phyloP scores from a whole-genome alignment of 2,888 invertebrate species.

The Lycia hirtaria region DNA sequence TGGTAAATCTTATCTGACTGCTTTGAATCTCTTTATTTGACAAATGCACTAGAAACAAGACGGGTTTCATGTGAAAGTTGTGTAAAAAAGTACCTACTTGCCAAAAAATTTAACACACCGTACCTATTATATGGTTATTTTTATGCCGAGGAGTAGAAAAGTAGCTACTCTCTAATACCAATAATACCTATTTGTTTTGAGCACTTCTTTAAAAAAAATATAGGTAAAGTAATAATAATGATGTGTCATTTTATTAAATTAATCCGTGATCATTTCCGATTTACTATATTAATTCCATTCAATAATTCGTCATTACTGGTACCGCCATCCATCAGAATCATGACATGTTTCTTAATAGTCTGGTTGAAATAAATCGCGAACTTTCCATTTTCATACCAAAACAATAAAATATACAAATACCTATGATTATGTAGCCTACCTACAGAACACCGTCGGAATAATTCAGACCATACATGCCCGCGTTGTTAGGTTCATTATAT shows the following conservation, averaged over 20 bases:
- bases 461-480: too few species aligned
- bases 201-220: not conserved
- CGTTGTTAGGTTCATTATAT: too few species aligned
- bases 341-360: not conserved
- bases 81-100: conserved; percentile 29
- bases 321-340: not conserved
- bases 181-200: not conserved
- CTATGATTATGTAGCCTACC: too few species aligned
- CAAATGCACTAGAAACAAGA: conserved; percentile 41
- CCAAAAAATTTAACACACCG: conserved; percentile 20
- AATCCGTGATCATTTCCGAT: not conserved
- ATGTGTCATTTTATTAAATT: conserved; percentile 10
- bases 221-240: not conserved
- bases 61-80: conserved; percentile 53
- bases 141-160: not conserved
- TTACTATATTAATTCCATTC: too few species aligned
- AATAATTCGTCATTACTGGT: not conserved
- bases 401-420: not conserved
- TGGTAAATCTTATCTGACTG: conserved; percentile 11
- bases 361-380: not conserved
- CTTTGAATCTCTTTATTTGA: conserved; percentile 32
- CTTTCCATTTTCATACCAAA: not conserved
- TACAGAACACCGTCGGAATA: not conserved
- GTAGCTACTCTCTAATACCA: conserved; percentile 2
- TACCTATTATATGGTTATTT: conserved; percentile 18